Evolutionary conservation across 2,797 vertebrate genomes (phyloP).

Genomic region (Chromis chromis): DNA sequence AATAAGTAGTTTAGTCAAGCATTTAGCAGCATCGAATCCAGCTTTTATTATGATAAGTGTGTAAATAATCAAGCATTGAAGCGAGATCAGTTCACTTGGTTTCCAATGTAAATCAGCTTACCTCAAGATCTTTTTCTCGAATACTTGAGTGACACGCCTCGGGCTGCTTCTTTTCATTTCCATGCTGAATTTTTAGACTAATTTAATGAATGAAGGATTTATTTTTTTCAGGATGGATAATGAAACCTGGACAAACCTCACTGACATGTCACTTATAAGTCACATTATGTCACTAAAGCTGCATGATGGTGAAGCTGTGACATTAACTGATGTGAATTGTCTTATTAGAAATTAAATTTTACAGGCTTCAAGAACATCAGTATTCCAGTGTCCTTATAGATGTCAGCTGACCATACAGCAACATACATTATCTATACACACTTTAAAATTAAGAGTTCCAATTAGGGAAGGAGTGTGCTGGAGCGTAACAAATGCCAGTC

Average conservation of each 20-base stretch:
- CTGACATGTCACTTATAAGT: too few relatives aligned
- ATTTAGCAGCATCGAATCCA: conserved; percentile 32
- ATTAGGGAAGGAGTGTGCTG: neutral
- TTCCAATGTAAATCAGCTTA: conserved; percentile 19
- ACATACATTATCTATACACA: neutral
- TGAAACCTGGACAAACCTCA: neutral
- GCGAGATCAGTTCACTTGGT: conserved; percentile 28
- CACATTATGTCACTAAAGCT: neutral
- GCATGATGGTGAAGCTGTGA: neutral
- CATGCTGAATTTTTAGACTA: neutral
- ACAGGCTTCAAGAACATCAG: neutral
- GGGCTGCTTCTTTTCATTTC: neutral
- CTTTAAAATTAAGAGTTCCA: neutral
- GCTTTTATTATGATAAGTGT: conserved; percentile 39
- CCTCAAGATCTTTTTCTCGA: neutral
- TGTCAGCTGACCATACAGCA: neutral
- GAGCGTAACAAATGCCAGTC: neutral
- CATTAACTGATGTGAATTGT: neutral
- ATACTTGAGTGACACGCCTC: neutral
- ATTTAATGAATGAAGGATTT: neutral
- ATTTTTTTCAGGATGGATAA: neutral
- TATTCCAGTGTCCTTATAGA: neutral
- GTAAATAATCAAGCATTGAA: neutral
- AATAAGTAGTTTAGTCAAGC: conserved; percentile 40
- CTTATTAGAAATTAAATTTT: neutral